Percentiles rank a stretch among this genome's conserved stretches.
Conservation (phyloP, 2,113 vertebrate genomes). For the Rhea pennata region DNA sequence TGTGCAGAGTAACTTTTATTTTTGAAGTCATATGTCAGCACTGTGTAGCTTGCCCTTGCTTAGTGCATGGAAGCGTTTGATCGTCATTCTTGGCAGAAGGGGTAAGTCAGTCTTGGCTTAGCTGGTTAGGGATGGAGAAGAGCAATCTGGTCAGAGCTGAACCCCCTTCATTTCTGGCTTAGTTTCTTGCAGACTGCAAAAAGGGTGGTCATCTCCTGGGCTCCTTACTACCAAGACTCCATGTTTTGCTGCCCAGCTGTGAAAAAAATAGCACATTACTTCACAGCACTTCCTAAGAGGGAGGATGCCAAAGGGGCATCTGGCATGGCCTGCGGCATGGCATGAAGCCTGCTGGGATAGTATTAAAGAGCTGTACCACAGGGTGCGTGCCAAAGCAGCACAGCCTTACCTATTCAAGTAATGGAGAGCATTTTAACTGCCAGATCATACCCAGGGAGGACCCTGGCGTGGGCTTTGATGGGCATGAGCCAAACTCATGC, state of each 20-base stretch:
- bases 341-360: background rate
- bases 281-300: background rate
- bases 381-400: background rate
- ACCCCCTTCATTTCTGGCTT: background rate
- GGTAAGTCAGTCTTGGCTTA: background rate
- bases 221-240: background rate
- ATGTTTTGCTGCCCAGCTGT: background rate
- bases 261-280: background rate
- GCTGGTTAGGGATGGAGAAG: background rate
- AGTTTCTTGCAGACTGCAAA: background rate
- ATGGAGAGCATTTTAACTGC: background rate
- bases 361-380: background rate
- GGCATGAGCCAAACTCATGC: background rate
- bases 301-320: background rate
- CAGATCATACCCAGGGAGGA: background rate
- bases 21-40: background rate
- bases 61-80: background rate
- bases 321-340: background rate
- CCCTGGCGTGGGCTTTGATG: background rate
- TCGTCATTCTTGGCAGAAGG: background rate
- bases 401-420: background rate
- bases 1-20: background rate
- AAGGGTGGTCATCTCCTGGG: background rate
- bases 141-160: background rate
- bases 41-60: background rate